A percentile compares a stretch with the other conserved stretches of the same genome.
Evolutionary conservation across 2,113 vertebrate genomes (phyloP).

Genomic region (Gymnogyps californianus): DNA sequence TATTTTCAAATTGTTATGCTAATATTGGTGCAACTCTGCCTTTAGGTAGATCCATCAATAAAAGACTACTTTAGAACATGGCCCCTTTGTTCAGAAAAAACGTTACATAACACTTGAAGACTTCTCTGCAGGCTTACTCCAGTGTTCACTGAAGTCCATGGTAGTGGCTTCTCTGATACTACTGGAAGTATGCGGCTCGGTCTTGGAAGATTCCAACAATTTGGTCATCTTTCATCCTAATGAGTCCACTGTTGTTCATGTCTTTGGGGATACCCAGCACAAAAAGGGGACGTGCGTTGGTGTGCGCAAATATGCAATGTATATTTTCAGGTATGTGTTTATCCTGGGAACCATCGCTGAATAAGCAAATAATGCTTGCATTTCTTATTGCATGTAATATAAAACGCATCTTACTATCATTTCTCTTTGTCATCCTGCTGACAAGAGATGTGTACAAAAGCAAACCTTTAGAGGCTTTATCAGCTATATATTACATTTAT

Average conservation of each 20-base stretch:
- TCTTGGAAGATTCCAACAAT: background rate
- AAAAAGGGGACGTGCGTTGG: background rate
- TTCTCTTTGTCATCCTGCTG: background rate
- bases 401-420: background rate
- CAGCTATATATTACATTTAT: background rate
- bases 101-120: background rate
- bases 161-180: background rate
- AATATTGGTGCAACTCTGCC: background rate
- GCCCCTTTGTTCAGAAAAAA: background rate
- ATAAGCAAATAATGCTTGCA: background rate
- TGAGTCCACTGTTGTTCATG: background rate
- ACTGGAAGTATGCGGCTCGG: background rate
- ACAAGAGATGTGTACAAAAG: background rate
- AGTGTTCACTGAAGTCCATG: background rate
- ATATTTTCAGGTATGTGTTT: background rate
- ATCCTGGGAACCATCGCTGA: background rate
- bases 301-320: background rate
- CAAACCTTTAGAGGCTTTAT: background rate
- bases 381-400: background rate
- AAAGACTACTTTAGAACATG: background rate
- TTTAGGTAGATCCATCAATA: background rate
- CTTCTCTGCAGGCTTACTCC: background rate
- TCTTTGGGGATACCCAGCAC: background rate
- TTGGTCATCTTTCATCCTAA: background rate
- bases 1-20: background rate